These are phyloP conservation scores for Aulostomus chinensis DNA, from an alignment of 2,797 vertebrate species.

Conservation along the genomic window DNA sequence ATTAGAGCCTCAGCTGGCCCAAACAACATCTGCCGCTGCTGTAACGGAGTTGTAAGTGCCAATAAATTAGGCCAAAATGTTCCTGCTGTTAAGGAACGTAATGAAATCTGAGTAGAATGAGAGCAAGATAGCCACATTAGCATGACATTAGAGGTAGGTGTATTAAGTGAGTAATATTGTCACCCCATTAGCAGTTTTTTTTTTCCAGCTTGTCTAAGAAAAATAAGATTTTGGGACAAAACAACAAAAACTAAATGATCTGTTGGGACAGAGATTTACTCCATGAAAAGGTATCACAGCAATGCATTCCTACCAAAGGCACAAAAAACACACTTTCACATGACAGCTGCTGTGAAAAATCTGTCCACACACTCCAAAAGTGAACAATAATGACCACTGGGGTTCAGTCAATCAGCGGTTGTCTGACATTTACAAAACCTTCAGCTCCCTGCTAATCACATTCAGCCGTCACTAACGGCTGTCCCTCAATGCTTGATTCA, in stretches of 20 bases:
- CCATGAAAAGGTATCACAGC: slow-evolving; percentile 2
- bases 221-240: slow-evolving; percentile 20
- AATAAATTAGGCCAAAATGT: too few relatives aligned
- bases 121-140: too few relatives aligned
- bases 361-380: slow-evolving; percentile 22
- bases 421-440: slow-evolving; percentile 47
- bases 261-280: slow-evolving; percentile 35
- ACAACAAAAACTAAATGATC: slow-evolving; percentile 23
- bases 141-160: too few relatives aligned
- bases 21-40: too few relatives aligned
- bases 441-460: slow-evolving; percentile 52
- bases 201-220: slow-evolving; percentile 3
- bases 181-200: slow-evolving; percentile 4
- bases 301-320: slow-evolving; percentile 27
- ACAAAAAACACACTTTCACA: slow-evolving; percentile 18
- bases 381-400: slow-evolving; percentile 33
- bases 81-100: too few relatives aligned
- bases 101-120: too few relatives aligned
- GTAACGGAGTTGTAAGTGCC: too few relatives aligned
- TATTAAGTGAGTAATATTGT: background rate
- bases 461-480: slow-evolving; percentile 36
- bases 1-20: too few relatives aligned
- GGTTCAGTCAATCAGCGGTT: slow-evolving; percentile 54
- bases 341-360: slow-evolving; percentile 27
- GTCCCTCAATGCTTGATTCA: slow-evolving; percentile 40